These are phyloP conservation scores for Metaphire vulgaris DNA, from an alignment of 1,140 invertebrate genomes.

Conservation along the genomic window DNA sequence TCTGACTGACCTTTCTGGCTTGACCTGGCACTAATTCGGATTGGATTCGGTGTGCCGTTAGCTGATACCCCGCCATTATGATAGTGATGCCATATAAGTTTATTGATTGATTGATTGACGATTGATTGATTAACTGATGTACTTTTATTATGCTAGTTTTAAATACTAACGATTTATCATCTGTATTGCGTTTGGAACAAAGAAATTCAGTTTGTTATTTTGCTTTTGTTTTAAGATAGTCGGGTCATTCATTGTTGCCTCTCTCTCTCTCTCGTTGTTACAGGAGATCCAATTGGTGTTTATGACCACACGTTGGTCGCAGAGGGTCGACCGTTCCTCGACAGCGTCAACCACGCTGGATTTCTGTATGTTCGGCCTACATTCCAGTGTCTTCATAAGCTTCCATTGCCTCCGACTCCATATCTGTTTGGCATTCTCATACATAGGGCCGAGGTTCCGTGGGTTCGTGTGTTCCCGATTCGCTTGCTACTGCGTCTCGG, in stretches of 20 bases:
- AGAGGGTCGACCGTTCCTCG: constrained; percentile 53
- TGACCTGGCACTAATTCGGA: too few species aligned
- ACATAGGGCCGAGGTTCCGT: constrained; percentile 77
- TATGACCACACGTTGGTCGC: constrained; percentile 59
- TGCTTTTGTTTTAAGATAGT: too few species aligned
- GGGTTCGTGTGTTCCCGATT: constrained; percentile 77
- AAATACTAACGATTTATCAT: too few species aligned
- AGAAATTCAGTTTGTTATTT: too few species aligned
- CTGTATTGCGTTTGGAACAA: too few species aligned
- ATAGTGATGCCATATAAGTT: too few species aligned
- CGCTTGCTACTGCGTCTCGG: constrained; percentile 71
- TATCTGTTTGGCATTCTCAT: constrained; percentile 74
- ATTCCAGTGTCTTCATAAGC: constrained; percentile 75
- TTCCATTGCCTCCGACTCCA: constrained; percentile 66
- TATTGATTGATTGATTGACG: not conserved
- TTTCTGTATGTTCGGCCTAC: constrained; percentile 75
- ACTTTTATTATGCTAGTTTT: not conserved
- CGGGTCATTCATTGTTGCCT: too few species aligned
- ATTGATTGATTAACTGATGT: not conserved
- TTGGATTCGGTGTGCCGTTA: too few species aligned
- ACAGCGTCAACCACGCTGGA: constrained; percentile 71
- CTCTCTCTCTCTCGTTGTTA: too few species aligned
- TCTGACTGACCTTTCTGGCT: too few species aligned
- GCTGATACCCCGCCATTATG: too few species aligned
- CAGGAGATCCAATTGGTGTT: constrained; percentile 66